Base-by-base conservation (phyloP, 2,888 invertebrate species). In the Drosophila tanythrix region DNA sequence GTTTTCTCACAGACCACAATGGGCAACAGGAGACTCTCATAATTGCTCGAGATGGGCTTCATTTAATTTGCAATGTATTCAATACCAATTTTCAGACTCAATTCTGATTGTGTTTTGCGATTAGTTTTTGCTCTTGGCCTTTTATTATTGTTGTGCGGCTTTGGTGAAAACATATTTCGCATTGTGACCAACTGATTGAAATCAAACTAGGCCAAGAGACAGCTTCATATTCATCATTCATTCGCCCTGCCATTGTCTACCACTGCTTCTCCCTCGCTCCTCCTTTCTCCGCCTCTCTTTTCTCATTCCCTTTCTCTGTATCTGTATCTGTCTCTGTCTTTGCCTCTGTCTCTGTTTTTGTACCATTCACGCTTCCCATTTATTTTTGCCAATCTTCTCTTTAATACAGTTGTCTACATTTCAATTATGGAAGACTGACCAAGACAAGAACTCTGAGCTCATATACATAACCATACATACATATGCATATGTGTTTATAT, bases 111-210 rank as follows among this genome's bases (percentile, higher is more conserved):
- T 38, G 46, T 25, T 55, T 52, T 56, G 40, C 48, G 50, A 61
- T 60, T 56, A 36, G 43, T 43, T 58, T 48, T 58, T 65, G 11
- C 53, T 64, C 36, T 64, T 48, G 52, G 52, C 25, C 25, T 18
- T 33, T 33, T 13, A 18, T 33, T 25, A 11, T 46, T 46, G 58
- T 21, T 21, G 51, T 27, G 13, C 1, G 29, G 21, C 13, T 33
- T 40, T 68, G 67, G 55, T 66, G 27, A 25, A 18, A 15, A 33
- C 55, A 40, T 29, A n/a, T 33, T 56, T 40, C 50, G 64, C 79
- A 79, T 78, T 76, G 74, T 74, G 50, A 11, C 33, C 21, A 55
- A 43, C 21, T 74, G 79, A 76, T 76, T 79, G 79, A 65, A 74
- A 69, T 74, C 74, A 74, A 52, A 67, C 53, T 65, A 61, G 64